Base-by-base conservation (phyloP, 2,113 vertebrate species). In the Litocranius walleri region DNA sequence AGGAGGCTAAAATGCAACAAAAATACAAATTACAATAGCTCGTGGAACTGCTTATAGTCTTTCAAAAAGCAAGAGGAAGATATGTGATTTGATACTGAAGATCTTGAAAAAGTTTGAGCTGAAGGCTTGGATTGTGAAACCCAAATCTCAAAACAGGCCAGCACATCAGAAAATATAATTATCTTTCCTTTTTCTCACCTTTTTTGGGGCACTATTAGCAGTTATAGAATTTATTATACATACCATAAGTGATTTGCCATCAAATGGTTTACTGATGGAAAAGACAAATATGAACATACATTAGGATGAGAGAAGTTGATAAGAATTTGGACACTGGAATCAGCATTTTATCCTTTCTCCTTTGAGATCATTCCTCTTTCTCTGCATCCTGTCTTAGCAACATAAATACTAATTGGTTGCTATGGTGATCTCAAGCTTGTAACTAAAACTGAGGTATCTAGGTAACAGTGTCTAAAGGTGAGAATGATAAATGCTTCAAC, bases 321-420 rank as follows among this genome's bases (percentile, higher is more conserved):
- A n/a, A 71, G 62, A 97, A 87, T 97, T 93, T 95, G 71, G 74
- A 96, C 95, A 95, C n/a, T 91, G 62, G 94, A 95, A 95, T 97
- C 93, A 95, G 89, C 93, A 96, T 91, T 95, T 96, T 97, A 86
- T 94, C 48, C 98, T 98, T 97, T 95, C 71, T 98, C 78, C 78
- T 78, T 7, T 86, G 96, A 98, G 95, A 93, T 89, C 80, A 97
- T 92, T 67, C 56, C 16, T 92, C 48, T 97, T 98, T 97, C 90
- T 78, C 96, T 97, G 40, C 92, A 59, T 17, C 86, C 52, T 97
- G 59, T 90, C 95, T 97, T 97, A 97, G 50, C 43, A 98, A 88
- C 54, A 93, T 98, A 99, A 97, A 98, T 98, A 98, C 84, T 98
- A 98, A 98, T 98, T 98, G 71, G 95, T 99, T 99, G 97, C 96